These are phyloP conservation scores for Dendrolimus pini DNA, from an alignment of 2,888 invertebrate genomes.

Conservation along the genomic window DNA sequence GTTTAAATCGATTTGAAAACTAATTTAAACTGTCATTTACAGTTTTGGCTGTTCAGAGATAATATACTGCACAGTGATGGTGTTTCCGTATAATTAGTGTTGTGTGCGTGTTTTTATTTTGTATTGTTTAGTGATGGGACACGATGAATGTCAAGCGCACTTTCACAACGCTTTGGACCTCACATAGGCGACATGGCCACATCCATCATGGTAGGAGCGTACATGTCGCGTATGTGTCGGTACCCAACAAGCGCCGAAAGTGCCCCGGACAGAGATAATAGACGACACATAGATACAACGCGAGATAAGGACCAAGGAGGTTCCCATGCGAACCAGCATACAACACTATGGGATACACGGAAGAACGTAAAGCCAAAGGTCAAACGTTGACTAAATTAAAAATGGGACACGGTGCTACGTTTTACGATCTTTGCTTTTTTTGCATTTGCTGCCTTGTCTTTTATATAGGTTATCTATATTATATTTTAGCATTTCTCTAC, in stretches of 20 bases:
- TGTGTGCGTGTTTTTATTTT: background rate
- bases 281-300: slow-evolving; percentile 72
- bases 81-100: background rate
- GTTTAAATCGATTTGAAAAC: background rate
- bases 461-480: too few relatives aligned
- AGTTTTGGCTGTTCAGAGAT: background rate
- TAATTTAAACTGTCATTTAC: background rate
- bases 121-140: background rate
- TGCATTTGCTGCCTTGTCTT: too few relatives aligned
- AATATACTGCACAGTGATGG: background rate
- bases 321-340: slow-evolving; percentile 64
- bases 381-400: slow-evolving; percentile 51
- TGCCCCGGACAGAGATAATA: slow-evolving; percentile 68
- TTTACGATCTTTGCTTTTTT: slow-evolving; percentile 1
- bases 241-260: slow-evolving; percentile 65
- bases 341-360: slow-evolving; percentile 32
- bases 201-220: slow-evolving; percentile 69
- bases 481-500: too few relatives aligned
- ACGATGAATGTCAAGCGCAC: slow-evolving; percentile 18
- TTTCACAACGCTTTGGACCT: slow-evolving; percentile 44
- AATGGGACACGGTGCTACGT: slow-evolving; percentile 11
- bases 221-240: slow-evolving; percentile 53
- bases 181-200: slow-evolving; percentile 47
- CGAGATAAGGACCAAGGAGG: slow-evolving; percentile 59
- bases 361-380: slow-evolving; percentile 43